Evolutionary conservation across 2,888 invertebrate genomes (phyloP).

Genomic region (Dryocosmus kuriphilus): DNA sequence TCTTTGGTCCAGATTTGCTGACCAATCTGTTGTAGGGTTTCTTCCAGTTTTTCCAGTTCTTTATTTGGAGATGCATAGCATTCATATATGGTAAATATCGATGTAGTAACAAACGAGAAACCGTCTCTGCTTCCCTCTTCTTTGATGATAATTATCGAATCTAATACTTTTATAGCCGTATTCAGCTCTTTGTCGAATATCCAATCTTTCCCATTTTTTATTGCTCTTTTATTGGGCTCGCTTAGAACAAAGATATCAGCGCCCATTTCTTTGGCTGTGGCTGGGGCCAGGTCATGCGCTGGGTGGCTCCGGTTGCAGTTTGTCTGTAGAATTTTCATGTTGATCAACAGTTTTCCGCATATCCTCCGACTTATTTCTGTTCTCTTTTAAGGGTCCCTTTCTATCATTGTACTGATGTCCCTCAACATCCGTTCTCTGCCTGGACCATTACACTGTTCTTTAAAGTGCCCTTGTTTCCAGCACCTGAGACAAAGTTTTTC

Average conservation of each 20-base stretch:
- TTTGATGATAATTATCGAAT: background rate
- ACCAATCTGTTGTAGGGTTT: background rate
- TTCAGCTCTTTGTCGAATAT: background rate
- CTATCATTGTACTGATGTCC: no score
- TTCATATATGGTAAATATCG: background rate
- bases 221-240: no score
- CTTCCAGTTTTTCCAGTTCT: background rate
- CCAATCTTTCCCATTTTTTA: conserved; percentile 18
- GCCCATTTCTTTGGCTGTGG: conserved; percentile 16
- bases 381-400: no score
- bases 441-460: no score
- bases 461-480: no score
- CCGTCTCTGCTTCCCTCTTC: background rate
- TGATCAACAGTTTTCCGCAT: no score
- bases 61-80: conserved; percentile 10
- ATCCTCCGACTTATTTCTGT: no score
- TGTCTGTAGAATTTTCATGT: background rate
- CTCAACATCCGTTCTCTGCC: no score
- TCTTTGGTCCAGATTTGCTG: background rate
- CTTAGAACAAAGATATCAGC: conserved; percentile 40
- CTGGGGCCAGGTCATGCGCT: background rate
- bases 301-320: background rate
- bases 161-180: background rate
- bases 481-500: no score
- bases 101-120: conserved; percentile 4